Evolutionary conservation across 2,888 invertebrate genomes (phyloP).

Genomic region (Omphaloscelis lunosa): DNA sequence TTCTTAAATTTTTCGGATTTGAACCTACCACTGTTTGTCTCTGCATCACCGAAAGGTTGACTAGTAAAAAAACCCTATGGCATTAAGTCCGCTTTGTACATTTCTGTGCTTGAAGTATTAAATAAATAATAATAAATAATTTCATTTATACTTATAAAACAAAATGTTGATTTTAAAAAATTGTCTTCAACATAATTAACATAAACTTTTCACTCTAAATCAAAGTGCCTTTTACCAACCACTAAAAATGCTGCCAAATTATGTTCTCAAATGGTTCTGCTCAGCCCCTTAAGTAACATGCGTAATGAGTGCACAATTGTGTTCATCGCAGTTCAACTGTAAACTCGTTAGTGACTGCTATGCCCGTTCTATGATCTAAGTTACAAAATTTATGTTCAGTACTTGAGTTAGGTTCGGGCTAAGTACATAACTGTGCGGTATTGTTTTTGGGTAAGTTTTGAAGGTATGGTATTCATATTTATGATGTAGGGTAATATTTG

Average conservation of each 20-base stretch:
- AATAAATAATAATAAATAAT: too few relatives aligned
- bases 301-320: slow-evolving; percentile 72
- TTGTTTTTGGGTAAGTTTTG: slow-evolving; percentile 8
- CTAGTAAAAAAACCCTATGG: too few relatives aligned
- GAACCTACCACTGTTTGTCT: too few relatives aligned
- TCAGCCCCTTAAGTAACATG: slow-evolving; percentile 18
- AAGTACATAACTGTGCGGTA: slow-evolving; percentile 3
- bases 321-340: slow-evolving; percentile 75
- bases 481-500: not conserved
- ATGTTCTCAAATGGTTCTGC: slow-evolving; percentile 6
- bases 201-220: not conserved
- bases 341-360: slow-evolving; percentile 80
- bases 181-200: too few relatives aligned
- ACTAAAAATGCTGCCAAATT: not conserved
- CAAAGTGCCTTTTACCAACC: not conserved
- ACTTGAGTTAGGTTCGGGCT: slow-evolving; percentile 37
- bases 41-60: too few relatives aligned
- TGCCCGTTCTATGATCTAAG: slow-evolving; percentile 66
- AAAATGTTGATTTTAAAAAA: too few relatives aligned
- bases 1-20: too few relatives aligned
- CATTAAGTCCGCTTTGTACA: too few relatives aligned
- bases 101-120: too few relatives aligned
- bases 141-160: too few relatives aligned
- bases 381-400: slow-evolving; percentile 44
- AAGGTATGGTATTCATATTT: not conserved